Evolutionary conservation across 2,797 vertebrate genomes (phyloP), one percentile per base, ranked within the genome.

Genomic region (Artibeus jamaicensis): DNA sequence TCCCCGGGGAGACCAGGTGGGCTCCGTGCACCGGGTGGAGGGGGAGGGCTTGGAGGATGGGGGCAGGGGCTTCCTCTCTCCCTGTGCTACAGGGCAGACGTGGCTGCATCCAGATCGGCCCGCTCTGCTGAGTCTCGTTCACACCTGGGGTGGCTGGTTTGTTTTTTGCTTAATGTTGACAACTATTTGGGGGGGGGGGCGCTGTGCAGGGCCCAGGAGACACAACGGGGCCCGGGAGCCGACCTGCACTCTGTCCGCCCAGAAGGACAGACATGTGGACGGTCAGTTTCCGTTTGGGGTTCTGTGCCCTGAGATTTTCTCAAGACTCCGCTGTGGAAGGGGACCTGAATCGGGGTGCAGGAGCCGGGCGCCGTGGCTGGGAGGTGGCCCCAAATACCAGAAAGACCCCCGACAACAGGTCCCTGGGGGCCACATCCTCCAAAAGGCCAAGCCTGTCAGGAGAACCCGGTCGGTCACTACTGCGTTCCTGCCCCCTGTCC

Each of bases 1-100:
- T 99, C 71, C 99, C 99, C 2, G 99, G 99, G 96, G 99, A 99
- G 96, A 98, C 99, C 98, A 99, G 99, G 99, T 99, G 98, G 50
- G 55, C 34, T 37, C 6, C 0, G 0, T 2, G 14, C 26, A 5
- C 0, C 11, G 48, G 29, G 62, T 9, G 1, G 0, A 3, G 44
- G 89, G 74, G n/a, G 7, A 4, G n/a, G 65, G 32, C 15, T 34
- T 3, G 5, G 29, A 62, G 29, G 21, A 3, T 19, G 34, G 53
- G 55, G 4, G 29, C 10, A 3, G 3, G 12, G 6, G 22, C 22
- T 9, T 18, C n/a, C 46, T 32, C 87, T 37, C 8, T 29, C 44
- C n/a, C 44, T 9, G 18, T 19, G 42, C n/a, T 6, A 1, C 5
- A 0, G 0, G 29, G 6, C 37, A 22, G 32, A 9, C 0, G 1